These are phyloP conservation scores for Deladenus siricidicola DNA, from an alignment of 2,888 invertebrate species.

Conservation along the genomic window DNA sequence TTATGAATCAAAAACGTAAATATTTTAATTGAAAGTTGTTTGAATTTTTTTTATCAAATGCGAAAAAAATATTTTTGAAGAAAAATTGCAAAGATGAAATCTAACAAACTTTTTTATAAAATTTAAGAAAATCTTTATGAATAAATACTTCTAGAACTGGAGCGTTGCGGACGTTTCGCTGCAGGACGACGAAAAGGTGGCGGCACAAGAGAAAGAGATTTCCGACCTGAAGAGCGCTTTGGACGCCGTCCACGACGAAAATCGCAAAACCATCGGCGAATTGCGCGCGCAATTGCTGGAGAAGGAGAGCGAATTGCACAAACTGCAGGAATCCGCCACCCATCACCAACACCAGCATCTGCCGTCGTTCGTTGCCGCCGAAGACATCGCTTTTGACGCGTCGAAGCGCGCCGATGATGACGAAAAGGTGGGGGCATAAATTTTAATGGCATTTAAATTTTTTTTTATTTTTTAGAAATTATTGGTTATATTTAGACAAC, in stretches of 20 bases:
- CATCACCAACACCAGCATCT: too few species aligned
- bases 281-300: not conserved
- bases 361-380: too few species aligned
- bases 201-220: constrained; percentile 20
- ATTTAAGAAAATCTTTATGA: not conserved
- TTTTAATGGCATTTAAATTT: not conserved
- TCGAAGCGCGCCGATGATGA: not conserved
- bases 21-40: too few species aligned
- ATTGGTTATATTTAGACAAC: not conserved
- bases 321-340: too few species aligned
- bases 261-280: not conserved
- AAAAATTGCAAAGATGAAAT: not conserved
- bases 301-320: not conserved
- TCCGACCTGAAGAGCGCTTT: constrained; percentile 19
- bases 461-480: too few species aligned
- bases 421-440: not conserved
- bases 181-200: not conserved
- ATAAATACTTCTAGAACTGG: not conserved
- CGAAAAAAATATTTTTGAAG: constrained; percentile 9
- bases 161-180: too few species aligned
- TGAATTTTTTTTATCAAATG: too few species aligned
- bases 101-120: too few species aligned
- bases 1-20: too few species aligned
- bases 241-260: constrained; percentile 8
- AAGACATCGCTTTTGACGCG: not conserved